Percentiles rank a stretch among this genome's conserved stretches.
phyloP scores from a whole-genome alignment of 2,797 vertebrate species.

The Calcarius lapponicus region DNA sequence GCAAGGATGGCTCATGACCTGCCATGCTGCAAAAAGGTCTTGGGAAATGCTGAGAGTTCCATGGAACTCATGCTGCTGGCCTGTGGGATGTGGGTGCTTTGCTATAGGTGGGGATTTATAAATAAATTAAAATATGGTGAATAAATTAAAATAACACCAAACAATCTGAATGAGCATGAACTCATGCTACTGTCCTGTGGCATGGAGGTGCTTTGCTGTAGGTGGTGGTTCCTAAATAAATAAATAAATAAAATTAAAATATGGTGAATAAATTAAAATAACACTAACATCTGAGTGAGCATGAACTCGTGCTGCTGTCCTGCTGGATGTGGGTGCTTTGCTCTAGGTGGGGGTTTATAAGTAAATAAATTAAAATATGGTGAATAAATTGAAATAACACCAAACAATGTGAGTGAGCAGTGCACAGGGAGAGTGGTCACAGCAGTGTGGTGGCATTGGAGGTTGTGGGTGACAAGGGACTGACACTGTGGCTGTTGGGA shows the following conservation, averaged over 20 bases:
- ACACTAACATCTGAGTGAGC: background rate
- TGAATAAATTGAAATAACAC: too few species aligned
- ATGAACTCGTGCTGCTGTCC: too few species aligned
- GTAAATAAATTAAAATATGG: too few species aligned
- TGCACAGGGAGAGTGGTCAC: rapidly evolving
- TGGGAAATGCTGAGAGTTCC: background rate
- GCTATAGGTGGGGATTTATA: background rate
- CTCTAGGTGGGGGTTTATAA: too few species aligned
- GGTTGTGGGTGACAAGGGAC: background rate
- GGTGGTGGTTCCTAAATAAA: too few species aligned
- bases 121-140: background rate
- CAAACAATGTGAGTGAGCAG: too few species aligned
- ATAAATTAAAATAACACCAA: background rate
- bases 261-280: too few species aligned
- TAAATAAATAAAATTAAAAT: too few species aligned
- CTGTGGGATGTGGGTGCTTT: background rate
- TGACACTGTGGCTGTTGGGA: background rate
- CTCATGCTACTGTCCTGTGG: too few species aligned
- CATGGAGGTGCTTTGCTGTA: too few species aligned
- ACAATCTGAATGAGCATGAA: background rate
- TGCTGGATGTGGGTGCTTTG: too few species aligned
- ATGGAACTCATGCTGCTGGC: rapidly evolving
- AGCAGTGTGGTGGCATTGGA: rapidly evolving
- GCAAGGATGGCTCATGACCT: rapidly evolving
- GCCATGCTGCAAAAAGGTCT: background rate